Percentiles rank a stretch among this genome's conserved stretches.
phyloP scores from a whole-genome alignment of 2,113 vertebrate genomes.

The Gymnobelideus leadbeateri region DNA sequence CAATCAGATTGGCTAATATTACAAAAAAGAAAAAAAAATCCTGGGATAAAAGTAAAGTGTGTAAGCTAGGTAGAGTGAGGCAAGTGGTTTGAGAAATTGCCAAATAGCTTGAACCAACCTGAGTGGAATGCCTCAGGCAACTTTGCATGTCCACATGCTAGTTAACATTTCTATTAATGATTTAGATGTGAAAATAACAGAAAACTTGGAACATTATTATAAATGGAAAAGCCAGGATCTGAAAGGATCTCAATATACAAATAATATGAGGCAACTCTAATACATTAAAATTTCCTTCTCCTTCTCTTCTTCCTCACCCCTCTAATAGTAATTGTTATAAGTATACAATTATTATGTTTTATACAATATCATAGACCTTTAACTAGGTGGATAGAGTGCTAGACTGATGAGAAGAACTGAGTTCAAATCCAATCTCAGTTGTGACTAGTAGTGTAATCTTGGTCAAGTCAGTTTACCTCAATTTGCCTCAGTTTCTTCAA shows the following conservation, averaged over 20 bases:
- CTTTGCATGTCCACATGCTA: neutral
- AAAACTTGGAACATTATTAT: neutral
- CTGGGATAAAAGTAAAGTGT: neutral
- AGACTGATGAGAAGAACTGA: neutral
- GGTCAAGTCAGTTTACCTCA: neutral
- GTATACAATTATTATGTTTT: neutral
- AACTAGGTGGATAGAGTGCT: neutral
- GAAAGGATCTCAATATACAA: neutral
- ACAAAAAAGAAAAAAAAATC: no score
- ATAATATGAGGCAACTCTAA: neutral
- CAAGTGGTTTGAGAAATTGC: neutral
- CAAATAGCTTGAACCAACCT: neutral
- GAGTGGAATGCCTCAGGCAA: neutral
- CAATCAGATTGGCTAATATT: no score
- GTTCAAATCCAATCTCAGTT: neutral
- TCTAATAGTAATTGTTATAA: neutral
- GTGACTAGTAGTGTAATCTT: neutral
- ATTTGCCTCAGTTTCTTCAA: constrained; percentile 48
- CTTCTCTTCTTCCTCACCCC: neutral
- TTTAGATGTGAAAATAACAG: neutral
- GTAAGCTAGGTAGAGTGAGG: neutral
- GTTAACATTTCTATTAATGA: neutral
- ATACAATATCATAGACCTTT: neutral
- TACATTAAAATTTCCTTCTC: neutral
- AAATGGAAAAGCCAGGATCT: neutral